Evolutionary conservation across 2,888 invertebrate species (phyloP).

Genomic region (Nephrotoma flavescens): DNA sequence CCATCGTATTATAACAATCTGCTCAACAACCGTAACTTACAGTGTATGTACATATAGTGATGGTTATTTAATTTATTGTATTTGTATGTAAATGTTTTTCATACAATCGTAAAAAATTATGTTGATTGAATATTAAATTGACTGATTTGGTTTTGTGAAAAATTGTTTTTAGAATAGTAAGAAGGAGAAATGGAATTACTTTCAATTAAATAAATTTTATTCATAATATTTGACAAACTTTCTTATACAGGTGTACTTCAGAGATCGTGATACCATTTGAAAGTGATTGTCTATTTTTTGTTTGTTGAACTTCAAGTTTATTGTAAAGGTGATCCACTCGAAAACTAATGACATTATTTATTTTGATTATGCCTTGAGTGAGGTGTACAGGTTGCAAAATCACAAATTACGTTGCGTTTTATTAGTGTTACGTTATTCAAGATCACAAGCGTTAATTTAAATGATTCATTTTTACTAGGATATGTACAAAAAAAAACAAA

Average conservation of each 20-base stretch:
- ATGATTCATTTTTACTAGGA: too few species aligned
- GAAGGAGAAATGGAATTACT: not conserved
- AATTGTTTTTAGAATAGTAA: not conserved
- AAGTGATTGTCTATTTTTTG: not conserved
- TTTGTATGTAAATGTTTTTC: not conserved
- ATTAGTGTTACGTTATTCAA: not conserved
- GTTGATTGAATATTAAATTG: not conserved
- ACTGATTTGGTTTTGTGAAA: not conserved
- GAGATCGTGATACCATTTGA: not conserved
- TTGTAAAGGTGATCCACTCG: not conserved
- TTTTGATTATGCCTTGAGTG: not conserved
- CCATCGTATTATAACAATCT: not conserved
- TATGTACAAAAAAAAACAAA: not conserved
- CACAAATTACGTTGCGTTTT: not conserved
- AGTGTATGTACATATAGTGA: not conserved
- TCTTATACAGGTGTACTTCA: not conserved
- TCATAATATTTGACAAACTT: not conserved
- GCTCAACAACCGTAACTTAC: not conserved
- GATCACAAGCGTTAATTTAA: not conserved
- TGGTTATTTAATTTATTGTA: not conserved
- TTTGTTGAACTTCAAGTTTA: not conserved
- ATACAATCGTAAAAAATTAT: not conserved
- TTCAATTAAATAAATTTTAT: not conserved
- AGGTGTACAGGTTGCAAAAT: not conserved
- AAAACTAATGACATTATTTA: not conserved